These are phyloP conservation scores for Scaptomyza cyrtandrae DNA, from an alignment of 2,888 invertebrate species.

Conservation along the genomic window DNA sequence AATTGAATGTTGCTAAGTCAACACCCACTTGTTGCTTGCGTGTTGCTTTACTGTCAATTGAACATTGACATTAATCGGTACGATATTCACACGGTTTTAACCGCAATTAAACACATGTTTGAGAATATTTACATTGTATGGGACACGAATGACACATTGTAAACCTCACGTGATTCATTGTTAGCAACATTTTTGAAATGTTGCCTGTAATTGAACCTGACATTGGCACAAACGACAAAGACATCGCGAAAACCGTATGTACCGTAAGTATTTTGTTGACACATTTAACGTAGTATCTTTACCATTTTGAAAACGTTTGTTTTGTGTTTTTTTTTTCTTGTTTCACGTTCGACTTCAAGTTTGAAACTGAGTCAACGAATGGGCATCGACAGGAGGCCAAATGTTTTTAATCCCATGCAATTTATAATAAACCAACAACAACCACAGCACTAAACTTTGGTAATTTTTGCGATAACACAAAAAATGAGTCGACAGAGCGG, in stretches of 20 bases:
- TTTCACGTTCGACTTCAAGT: conserved; percentile 53
- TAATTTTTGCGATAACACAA: conserved; percentile 53
- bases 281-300: conserved; percentile 8
- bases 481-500: conserved; percentile 13
- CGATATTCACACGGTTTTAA: conserved; percentile 21
- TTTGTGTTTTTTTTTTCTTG: background rate
- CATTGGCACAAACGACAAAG: conserved; percentile 18
- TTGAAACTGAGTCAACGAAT: conserved; percentile 54
- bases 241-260: background rate
- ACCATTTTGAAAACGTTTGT: conserved; percentile 29
- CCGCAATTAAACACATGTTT: conserved; percentile 25
- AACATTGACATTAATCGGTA: conserved; percentile 1
- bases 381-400: conserved; percentile 40
- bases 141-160: conserved; percentile 3
- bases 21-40: conserved; percentile 6
- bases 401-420: conserved; percentile 68
- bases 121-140: background rate
- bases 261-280: conserved; percentile 2
- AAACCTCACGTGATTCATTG: conserved; percentile 39
- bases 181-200: conserved; percentile 27
- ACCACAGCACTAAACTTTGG: conserved; percentile 15
- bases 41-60: background rate
- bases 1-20: background rate
- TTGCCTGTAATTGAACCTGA: conserved; percentile 16
- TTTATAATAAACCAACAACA: conserved; percentile 39